Conservation (phyloP, 2,888 invertebrate species). For the Cryptus armator region DNA sequence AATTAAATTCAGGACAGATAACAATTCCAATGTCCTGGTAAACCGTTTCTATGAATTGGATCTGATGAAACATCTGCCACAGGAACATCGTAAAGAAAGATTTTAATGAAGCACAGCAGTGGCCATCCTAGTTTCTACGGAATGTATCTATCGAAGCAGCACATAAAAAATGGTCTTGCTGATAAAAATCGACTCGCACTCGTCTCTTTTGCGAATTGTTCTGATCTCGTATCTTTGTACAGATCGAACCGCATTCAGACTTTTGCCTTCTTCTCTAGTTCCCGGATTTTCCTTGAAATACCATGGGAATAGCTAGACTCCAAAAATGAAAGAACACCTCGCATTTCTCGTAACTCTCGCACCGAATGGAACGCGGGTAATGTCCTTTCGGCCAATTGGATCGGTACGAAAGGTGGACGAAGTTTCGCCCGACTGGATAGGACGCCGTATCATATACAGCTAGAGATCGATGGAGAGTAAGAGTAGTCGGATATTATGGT, state of each 20-base stretch:
- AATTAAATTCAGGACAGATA: conserved; percentile 3
- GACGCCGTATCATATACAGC: conserved; percentile 25
- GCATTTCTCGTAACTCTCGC: not conserved
- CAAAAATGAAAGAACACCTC: conserved; percentile 9
- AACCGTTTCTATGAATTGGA: not conserved
- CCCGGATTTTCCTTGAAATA: conserved; percentile 27
- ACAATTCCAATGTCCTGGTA: not conserved
- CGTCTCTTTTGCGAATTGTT: not conserved
- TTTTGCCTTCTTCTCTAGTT: conserved; percentile 1
- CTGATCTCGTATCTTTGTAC: not conserved
- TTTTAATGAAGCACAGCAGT: too few relatives aligned
- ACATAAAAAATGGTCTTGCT: not conserved
- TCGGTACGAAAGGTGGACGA: conserved; percentile 36
- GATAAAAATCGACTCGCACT: not conserved
- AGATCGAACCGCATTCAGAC: not conserved
- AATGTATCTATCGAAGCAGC: not conserved
- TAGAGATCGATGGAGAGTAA: conserved; percentile 18
- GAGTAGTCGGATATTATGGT: conserved; percentile 28
- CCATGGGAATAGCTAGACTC: conserved; percentile 7
- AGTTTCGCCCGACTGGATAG: conserved; percentile 48
- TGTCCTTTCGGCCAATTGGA: conserved; percentile 38
- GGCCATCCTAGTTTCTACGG: not conserved
- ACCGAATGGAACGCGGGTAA: not conserved
- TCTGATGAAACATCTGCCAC: not conserved
- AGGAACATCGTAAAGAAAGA: not conserved